Base-by-base conservation (phyloP, 2,113 vertebrate genomes). In the Isurus oxyrinchus region DNA sequence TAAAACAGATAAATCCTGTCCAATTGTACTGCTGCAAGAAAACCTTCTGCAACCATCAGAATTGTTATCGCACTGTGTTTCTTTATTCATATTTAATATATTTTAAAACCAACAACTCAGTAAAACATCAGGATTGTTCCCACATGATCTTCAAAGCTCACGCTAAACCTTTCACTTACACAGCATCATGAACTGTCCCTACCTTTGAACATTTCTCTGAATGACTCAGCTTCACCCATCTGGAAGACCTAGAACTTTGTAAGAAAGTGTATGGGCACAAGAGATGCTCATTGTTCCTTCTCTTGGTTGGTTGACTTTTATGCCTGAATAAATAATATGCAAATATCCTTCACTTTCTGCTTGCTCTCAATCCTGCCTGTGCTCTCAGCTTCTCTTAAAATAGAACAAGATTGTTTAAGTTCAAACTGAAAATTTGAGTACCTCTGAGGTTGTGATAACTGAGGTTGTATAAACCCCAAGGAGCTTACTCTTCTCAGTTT, bases 301-400 rank as follows among this genome's bases (percentile, higher is more conserved):
- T 13, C 57, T 94, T 94, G 35, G 35, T 44, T 40, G 59, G 35
- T 23, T 63, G 35, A 14, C 35, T 94, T 40, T 94, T 57, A 94
- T 94, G 90, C 90, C 90, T 93, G 90, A 93, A n/a, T 91, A 57
- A 57, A 91, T 91, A 59, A 59, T 11, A 59, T 59, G 55, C 55
- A 93, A 61, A 93, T 93, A 59, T n/a, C 57, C 35, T 61, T 90
- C 19, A 53, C 21, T 10, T 57, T 59, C 35, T 93, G 90, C 55
- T 57, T 90, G 10, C 87, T 90, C 49, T 35, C 88, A 59, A 11
- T 88, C 16, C 25, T 91, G 88, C 55, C 55, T 16, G 13, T 61
- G 55, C 88, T 94, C 59, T 23, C 16, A 1, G 6, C 59, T 63
- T 94, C 57, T 31, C 90, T 66, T 94, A 63, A 63, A 63, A n/a